phyloP scores from a whole-genome alignment of 2,113 vertebrate genomes.

The Neofelis nebulosa region DNA sequence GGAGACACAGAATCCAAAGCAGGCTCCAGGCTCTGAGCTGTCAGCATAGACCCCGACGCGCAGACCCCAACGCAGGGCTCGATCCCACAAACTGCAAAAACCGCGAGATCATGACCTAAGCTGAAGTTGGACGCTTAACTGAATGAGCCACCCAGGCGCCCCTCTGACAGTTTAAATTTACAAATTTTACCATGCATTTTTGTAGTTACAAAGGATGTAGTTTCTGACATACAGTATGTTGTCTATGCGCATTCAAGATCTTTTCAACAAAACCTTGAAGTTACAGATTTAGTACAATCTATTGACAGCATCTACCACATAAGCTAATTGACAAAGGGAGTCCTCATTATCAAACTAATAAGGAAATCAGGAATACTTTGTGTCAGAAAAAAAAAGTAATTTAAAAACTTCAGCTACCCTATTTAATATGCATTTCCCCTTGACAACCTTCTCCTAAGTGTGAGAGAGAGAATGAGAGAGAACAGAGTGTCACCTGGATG shows the following conservation, averaged over 20 bases:
- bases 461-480: background rate
- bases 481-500: background rate
- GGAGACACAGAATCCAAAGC: too few relatives aligned
- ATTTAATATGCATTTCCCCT: background rate
- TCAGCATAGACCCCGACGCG: too few relatives aligned
- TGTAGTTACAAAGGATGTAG: background rate
- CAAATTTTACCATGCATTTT: background rate
- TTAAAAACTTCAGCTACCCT: background rate
- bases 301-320: background rate
- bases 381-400: background rate
- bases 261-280: slow-evolving; percentile 6
- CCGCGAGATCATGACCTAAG: too few relatives aligned
- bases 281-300: background rate
- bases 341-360: background rate
- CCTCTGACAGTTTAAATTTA: background rate
- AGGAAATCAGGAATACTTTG: background rate
- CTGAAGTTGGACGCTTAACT: too few relatives aligned
- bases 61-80: too few relatives aligned
- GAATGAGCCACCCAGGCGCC: too few relatives aligned
- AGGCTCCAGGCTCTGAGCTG: too few relatives aligned
- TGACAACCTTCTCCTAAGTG: background rate
- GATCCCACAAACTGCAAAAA: too few relatives aligned
- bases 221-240: background rate
- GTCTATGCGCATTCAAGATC: background rate
- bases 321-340: background rate